Conservation (phyloP, 2,888 invertebrate genomes). For the Neuroscelio doddi region DNA sequence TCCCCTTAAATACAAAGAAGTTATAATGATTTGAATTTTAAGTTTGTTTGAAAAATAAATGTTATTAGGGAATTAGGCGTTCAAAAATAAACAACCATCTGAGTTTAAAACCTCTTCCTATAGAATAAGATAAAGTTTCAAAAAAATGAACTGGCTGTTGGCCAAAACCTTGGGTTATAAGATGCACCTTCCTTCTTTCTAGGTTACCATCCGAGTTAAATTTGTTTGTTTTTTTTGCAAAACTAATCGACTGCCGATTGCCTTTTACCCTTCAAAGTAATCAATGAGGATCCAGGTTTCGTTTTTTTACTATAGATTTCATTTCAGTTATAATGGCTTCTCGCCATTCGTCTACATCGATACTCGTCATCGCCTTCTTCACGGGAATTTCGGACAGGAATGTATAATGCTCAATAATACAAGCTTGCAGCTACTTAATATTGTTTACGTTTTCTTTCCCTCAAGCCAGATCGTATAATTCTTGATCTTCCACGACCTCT, state of each 20-base stretch:
- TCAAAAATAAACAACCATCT: too few relatives aligned
- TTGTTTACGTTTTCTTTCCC: conserved; percentile 14
- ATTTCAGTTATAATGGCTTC: conserved; percentile 15
- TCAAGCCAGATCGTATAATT: conserved; percentile 6
- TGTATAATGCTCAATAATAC: not conserved
- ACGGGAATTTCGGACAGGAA: conserved; percentile 21
- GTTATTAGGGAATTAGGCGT: too few relatives aligned
- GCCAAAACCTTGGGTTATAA: conserved; percentile 22
- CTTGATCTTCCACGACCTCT: conserved; percentile 25
- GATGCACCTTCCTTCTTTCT: conserved; percentile 16
- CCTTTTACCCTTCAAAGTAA: not conserved
- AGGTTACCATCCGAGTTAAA: conserved; percentile 15
- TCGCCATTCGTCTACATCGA: conserved; percentile 39
- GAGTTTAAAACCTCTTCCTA: too few relatives aligned
- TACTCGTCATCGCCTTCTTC: conserved; percentile 19
- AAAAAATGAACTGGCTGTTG: conserved; percentile 25
- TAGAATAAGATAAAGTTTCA: too few relatives aligned
- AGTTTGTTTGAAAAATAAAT: too few relatives aligned
- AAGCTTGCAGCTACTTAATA: not conserved
- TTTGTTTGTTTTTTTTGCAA: conserved; percentile 14
- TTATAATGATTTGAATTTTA: too few relatives aligned
- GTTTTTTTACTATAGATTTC: conserved; percentile 1
- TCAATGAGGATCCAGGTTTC: conserved; percentile 10
- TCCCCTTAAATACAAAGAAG: too few relatives aligned
- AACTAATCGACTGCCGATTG: conserved; percentile 10